These are phyloP conservation scores for Megalops atlanticus DNA, from an alignment of 2,113 vertebrate genomes.

Conservation along the genomic window DNA sequence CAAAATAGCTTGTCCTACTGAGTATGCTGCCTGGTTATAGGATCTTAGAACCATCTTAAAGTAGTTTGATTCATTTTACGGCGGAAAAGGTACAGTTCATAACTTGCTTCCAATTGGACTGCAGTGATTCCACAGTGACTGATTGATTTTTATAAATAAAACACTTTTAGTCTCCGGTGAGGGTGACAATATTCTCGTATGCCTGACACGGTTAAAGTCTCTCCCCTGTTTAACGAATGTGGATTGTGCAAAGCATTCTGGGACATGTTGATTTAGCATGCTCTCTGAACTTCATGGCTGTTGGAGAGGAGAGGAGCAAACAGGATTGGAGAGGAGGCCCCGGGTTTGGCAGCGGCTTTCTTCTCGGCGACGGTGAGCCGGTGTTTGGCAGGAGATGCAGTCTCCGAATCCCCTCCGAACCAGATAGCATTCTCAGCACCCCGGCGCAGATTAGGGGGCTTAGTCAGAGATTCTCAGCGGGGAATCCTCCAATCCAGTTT, in stretches of 20 bases:
- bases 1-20: too few species aligned
- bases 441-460: conserved; percentile 51
- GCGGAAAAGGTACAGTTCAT: too few species aligned
- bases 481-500: conserved; percentile 40
- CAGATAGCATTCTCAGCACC: conserved; percentile 41
- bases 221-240: neutral
- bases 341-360: neutral
- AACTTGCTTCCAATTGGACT: too few species aligned
- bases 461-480: conserved; percentile 28
- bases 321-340: neutral
- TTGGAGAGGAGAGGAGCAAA: neutral
- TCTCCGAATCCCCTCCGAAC: neutral
- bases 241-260: neutral
- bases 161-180: neutral
- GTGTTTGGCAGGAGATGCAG: neutral
- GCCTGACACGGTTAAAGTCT: too few species aligned
- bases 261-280: neutral
- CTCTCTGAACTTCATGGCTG: neutral
- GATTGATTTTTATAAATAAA: too few species aligned
- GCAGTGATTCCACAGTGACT: too few species aligned
- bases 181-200: too few species aligned
- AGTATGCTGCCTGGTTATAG: too few species aligned
- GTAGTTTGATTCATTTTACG: too few species aligned
- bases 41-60: too few species aligned
- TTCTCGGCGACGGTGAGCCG: neutral